phyloP scores from a whole-genome alignment of 2,797 vertebrate species.

The Microctenopoma stevenorrisi region DNA sequence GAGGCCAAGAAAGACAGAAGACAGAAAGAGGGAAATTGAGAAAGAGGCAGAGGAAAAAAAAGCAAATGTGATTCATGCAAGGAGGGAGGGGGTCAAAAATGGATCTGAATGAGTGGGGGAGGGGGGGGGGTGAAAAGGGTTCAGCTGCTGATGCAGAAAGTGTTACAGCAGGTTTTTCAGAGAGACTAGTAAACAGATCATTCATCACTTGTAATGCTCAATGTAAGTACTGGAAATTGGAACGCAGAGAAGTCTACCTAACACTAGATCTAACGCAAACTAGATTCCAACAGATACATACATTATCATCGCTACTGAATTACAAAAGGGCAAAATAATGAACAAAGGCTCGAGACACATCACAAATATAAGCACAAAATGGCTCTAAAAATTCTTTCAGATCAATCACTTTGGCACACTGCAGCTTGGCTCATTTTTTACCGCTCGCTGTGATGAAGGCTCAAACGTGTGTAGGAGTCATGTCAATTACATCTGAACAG shows the following conservation, averaged over 20 bases:
- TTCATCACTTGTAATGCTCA: constrained; percentile 19
- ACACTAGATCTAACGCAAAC: neutral
- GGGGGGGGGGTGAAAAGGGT: constrained; percentile 16
- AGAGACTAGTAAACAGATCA: constrained; percentile 17
- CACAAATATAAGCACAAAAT: constrained; percentile 41
- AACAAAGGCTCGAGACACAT: constrained; percentile 29
- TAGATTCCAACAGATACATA: constrained; percentile 6
- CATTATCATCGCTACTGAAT: constrained; percentile 40
- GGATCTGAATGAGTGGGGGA: constrained; percentile 40
- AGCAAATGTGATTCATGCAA: constrained; percentile 59
- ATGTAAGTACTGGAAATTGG: constrained; percentile 7
- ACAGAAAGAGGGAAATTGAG: constrained; percentile 51
- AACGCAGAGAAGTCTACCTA: neutral
- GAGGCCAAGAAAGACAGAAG: constrained; percentile 76
- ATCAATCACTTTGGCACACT: constrained; percentile 47
- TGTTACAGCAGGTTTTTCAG: constrained; percentile 37
- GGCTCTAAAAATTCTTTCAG: constrained; percentile 46
- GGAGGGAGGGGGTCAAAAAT: constrained; percentile 29
- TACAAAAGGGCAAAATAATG: neutral
- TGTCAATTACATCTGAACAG: constrained; percentile 67
- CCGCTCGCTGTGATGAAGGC: constrained; percentile 61
- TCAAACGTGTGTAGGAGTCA: constrained; percentile 70
- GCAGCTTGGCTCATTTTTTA: constrained; percentile 54
- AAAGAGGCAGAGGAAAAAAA: constrained; percentile 45
- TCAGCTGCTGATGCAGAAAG: constrained; percentile 37